Conservation (phyloP, 2,888 invertebrate species). For the Eristalis pertinax region DNA sequence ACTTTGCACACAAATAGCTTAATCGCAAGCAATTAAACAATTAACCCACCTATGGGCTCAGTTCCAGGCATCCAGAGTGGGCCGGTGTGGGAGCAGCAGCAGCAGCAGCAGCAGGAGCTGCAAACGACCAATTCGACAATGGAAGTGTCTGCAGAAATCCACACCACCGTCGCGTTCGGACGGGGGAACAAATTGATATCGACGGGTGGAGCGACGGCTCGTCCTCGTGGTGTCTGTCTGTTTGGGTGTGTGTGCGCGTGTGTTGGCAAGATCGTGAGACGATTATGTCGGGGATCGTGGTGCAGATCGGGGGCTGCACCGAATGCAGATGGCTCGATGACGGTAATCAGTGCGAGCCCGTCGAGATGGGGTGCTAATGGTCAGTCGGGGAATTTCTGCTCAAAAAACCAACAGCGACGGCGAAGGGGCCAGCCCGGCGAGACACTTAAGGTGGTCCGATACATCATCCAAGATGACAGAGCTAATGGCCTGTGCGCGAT, state of each 20-base stretch:
- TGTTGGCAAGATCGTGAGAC: slow-evolving; percentile 51
- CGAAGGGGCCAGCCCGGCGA: not conserved
- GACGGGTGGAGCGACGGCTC: slow-evolving; percentile 29
- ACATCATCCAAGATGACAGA: slow-evolving; percentile 65
- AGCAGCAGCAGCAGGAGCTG: slow-evolving; percentile 32
- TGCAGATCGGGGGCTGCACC: slow-evolving; percentile 56
- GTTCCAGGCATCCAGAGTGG: slow-evolving; percentile 42
- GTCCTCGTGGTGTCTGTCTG: not conserved
- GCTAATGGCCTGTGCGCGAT: slow-evolving; percentile 58
- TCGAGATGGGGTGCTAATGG: slow-evolving; percentile 68
- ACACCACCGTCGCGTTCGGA: slow-evolving; percentile 51
- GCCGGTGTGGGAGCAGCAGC: slow-evolving; percentile 48
- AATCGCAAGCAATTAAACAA: slow-evolving; percentile 72
- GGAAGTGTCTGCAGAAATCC: slow-evolving; percentile 57
- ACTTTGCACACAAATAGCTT: slow-evolving; percentile 72
- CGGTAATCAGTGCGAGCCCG: slow-evolving; percentile 52
- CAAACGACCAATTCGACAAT: slow-evolving; percentile 45
- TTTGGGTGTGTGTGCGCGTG: not conserved
- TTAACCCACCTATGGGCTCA: slow-evolving; percentile 70
- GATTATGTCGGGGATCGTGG: slow-evolving; percentile 38
- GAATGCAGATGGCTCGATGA: slow-evolving; percentile 55
- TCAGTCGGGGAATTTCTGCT: slow-evolving; percentile 16
- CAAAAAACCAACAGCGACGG: not conserved
- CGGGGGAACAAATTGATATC: slow-evolving; percentile 64
- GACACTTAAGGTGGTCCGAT: slow-evolving; percentile 61